Percentiles rank a stretch among this genome's conserved stretches.
These are phyloP conservation scores for Labrus mixtus DNA, from an alignment of 2,113 vertebrate genomes.

Conservation along the genomic window DNA sequence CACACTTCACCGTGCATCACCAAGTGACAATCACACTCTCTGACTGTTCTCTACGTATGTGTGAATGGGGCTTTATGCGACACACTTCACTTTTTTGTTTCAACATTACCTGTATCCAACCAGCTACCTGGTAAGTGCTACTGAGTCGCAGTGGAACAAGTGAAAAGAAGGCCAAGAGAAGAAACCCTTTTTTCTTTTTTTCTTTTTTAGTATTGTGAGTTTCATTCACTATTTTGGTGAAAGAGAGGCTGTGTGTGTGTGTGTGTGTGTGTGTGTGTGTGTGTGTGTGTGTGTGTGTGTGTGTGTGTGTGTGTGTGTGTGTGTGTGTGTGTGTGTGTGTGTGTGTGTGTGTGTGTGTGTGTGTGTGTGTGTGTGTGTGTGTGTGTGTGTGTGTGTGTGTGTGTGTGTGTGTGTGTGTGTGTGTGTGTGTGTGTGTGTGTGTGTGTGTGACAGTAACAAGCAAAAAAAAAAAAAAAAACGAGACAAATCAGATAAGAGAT, in stretches of 20 bases:
- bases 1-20: conserved; percentile 48
- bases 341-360: conserved; percentile 22
- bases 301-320: conserved; percentile 21
- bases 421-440: conserved; percentile 21
- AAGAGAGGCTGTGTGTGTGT: conserved; percentile 6
- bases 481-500: conserved; percentile 51
- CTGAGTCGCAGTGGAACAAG: conserved; percentile 27
- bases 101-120: neutral
- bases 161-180: conserved; percentile 17
- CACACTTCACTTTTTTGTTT: conserved; percentile 34
- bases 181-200: conserved; percentile 4
- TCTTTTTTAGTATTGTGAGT: conserved; percentile 25
- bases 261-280: conserved; percentile 1
- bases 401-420: conserved; percentile 10
- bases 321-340: conserved; percentile 20
- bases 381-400: conserved; percentile 19
- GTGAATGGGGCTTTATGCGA: conserved; percentile 44
- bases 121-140: conserved; percentile 35
- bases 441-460: conserved; percentile 20
- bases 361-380: conserved; percentile 17
- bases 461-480: conserved; percentile 39
- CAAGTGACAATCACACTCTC: conserved; percentile 71
- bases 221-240: conserved; percentile 52
- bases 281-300: conserved; percentile 8
- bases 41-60: conserved; percentile 52